Evolutionary conservation across 2,113 vertebrate genomes (phyloP).

Genomic region (Herpailurus yagouaroundi): DNA sequence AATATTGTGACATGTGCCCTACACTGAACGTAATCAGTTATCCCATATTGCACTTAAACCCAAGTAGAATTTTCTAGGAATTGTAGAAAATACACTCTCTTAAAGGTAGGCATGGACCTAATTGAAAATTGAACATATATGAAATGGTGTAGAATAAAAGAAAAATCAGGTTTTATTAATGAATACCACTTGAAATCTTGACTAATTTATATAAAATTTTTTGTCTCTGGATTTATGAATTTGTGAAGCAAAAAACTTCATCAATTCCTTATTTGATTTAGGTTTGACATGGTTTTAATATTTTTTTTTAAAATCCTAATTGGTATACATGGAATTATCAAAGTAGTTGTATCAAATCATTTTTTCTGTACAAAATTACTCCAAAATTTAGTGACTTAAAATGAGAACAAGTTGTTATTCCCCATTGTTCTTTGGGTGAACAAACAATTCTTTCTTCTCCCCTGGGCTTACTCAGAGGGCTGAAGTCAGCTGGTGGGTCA

Average conservation of each 20-base stretch:
- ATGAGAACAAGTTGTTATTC: background rate
- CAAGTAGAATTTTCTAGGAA: background rate
- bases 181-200: background rate
- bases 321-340: background rate
- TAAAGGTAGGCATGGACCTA: background rate
- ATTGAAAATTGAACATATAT: background rate
- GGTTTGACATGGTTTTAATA: background rate
- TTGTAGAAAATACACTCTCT: background rate
- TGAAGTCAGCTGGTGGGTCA: background rate
- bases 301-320: background rate
- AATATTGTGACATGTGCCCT: background rate
- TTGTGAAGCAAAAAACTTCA: background rate
- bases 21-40: background rate
- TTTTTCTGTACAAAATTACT: background rate
- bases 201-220: background rate
- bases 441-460: background rate
- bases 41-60: background rate
- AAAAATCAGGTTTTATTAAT: background rate
- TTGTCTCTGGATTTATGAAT: background rate
- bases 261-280: background rate
- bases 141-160: background rate
- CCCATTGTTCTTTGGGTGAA: background rate
- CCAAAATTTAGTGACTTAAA: background rate
- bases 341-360: background rate
- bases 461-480: background rate